A percentile compares a stretch with the other conserved stretches of the same genome.
phyloP scores from a whole-genome alignment of 2,113 vertebrate species.

The Gila orcuttii region DNA sequence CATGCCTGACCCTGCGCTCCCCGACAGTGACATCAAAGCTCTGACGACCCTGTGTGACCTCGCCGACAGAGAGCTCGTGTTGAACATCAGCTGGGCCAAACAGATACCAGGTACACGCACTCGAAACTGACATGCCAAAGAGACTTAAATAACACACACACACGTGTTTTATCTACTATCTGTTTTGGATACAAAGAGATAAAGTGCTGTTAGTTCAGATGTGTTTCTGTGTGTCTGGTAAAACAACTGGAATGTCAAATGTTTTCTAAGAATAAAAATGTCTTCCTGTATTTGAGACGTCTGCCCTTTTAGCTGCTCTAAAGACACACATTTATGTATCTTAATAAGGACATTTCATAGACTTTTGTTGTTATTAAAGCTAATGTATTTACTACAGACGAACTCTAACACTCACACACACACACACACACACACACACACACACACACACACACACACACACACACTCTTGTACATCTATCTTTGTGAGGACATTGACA shows the following conservation, averaged over 20 bases:
- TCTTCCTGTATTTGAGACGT: not conserved
- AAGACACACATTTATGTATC: not conserved
- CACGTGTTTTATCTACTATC: constrained; percentile 31
- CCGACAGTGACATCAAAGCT: constrained; percentile 97
- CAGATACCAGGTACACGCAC: constrained; percentile 90
- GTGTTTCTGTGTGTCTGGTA: constrained; percentile 11
- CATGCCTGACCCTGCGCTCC: constrained; percentile 96
- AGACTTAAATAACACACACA: constrained; percentile 34
- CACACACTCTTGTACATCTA: too few species aligned
- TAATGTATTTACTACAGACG: not conserved
- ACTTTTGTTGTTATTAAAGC: not conserved
- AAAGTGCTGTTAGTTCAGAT: constrained; percentile 30
- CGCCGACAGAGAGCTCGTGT: constrained; percentile 94
- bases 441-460: not conserved
- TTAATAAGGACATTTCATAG: not conserved
- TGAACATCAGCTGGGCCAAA: constrained; percentile 99
- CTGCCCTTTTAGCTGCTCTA: not conserved
- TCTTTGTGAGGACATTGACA: too few species aligned
- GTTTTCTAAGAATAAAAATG: not conserved
- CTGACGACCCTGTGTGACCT: constrained; percentile 97
- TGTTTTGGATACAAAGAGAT: constrained; percentile 24
- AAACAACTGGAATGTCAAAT: not conserved
- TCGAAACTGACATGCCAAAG: not conserved
- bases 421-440: too few species aligned
- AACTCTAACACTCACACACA: not conserved